Percentiles rank a stretch among this genome's conserved stretches.
phyloP scores from a whole-genome alignment of 2,113 vertebrate genomes.

The Pyrgilauda ruficollis region DNA sequence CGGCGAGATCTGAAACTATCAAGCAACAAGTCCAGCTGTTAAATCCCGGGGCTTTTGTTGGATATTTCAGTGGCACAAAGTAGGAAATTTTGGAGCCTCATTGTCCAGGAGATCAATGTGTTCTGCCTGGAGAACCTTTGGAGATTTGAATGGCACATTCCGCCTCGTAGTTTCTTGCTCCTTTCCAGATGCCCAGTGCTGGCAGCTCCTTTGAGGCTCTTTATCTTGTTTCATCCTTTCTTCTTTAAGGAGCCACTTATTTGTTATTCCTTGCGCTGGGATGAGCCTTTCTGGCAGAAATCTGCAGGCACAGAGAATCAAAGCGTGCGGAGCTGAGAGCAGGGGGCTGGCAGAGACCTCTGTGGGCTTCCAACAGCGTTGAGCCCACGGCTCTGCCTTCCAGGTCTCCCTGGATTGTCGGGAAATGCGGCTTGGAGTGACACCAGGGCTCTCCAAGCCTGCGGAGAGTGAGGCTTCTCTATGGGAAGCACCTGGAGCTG shows the following conservation, averaged over 20 bases:
- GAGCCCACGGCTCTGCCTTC: not conserved
- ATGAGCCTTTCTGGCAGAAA: not conserved
- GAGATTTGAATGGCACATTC: slow-evolving; percentile 41
- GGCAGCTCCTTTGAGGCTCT: slow-evolving; percentile 60
- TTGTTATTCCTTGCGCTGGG: slow-evolving; percentile 23
- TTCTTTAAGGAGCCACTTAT: slow-evolving; percentile 52
- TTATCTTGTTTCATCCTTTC: slow-evolving; percentile 50
- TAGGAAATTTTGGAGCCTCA: not conserved
- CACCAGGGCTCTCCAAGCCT: not conserved
- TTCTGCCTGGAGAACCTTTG: not conserved
- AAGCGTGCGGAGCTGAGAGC: slow-evolving; percentile 30
- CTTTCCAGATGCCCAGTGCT: slow-evolving; percentile 19
- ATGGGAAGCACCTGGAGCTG: not conserved
- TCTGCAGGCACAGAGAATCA: slow-evolving; percentile 22
- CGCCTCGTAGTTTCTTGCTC: slow-evolving; percentile 35
- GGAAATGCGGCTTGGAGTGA: not conserved
- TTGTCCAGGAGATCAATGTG: not conserved
- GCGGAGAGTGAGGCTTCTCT: not conserved
- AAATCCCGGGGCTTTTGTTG: not conserved
- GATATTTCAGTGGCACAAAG: not conserved
- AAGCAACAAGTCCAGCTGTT: not conserved
- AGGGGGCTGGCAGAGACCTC: not conserved
- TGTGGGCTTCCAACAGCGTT: not conserved
- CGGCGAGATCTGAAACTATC: slow-evolving; percentile 21
- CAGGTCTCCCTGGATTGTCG: not conserved